These are phyloP conservation scores for Cavia aperea DNA, from an alignment of 2,113 vertebrate genomes.

Conservation along the genomic window DNA sequence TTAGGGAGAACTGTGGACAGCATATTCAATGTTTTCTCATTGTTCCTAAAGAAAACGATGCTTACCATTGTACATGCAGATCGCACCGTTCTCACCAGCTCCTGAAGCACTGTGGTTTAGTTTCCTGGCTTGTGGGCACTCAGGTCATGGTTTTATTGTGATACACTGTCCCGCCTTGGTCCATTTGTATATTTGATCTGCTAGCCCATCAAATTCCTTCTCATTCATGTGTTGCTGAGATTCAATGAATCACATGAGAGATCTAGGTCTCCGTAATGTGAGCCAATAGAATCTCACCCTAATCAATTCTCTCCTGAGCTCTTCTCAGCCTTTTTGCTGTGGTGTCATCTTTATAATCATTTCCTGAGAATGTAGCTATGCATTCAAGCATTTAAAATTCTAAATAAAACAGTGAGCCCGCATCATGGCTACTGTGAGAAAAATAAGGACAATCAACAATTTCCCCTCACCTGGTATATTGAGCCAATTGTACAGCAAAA, in stretches of 20 bases:
- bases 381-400: too few species aligned
- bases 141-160: not conserved
- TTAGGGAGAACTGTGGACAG: too few species aligned
- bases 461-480: not conserved
- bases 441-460: not conserved
- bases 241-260: not conserved
- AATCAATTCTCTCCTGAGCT: accelerated
- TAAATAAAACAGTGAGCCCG: too few species aligned
- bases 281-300: too few species aligned
- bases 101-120: too few species aligned
- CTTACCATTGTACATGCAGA: too few species aligned
- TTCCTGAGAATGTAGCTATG: not conserved
- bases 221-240: not conserved
- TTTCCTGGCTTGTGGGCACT: not conserved
- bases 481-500: not conserved
- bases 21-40: not conserved
- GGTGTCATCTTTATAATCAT: accelerated
- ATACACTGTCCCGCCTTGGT: not conserved
- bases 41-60: not conserved
- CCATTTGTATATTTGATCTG: not conserved
- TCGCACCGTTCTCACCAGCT: too few species aligned
- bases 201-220: too few species aligned
- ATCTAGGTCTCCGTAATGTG: too few species aligned
- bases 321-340: too few species aligned
- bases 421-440: not conserved